phyloP scores from a whole-genome alignment of 2,797 vertebrate genomes.

The Lophura swinhoii region DNA sequence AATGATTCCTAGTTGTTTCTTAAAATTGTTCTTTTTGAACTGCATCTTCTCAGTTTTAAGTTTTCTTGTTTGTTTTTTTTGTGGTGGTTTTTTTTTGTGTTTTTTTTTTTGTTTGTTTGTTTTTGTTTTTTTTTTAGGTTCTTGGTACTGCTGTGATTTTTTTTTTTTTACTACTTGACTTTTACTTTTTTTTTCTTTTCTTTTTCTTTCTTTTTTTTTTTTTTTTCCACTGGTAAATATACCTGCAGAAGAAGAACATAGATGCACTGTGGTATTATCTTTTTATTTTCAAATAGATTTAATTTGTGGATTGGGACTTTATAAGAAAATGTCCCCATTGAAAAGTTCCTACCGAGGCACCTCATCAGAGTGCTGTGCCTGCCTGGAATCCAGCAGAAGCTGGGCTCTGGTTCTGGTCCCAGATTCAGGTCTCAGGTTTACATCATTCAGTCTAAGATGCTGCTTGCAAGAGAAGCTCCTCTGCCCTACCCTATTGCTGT shows the following conservation, averaged over 20 bases:
- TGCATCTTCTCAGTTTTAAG: neutral
- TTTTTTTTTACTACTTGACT: neutral
- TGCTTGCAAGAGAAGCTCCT: accelerated
- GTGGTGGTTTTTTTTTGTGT: neutral
- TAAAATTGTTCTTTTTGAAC: neutral
- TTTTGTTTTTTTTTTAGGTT: neutral
- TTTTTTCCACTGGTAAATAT: neutral
- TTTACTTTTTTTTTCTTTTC: neutral
- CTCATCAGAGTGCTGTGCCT: neutral
- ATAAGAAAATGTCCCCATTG: neutral
- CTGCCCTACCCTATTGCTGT: neutral
- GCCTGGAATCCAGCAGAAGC: neutral
- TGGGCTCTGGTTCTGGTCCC: neutral
- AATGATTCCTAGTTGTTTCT: neutral
- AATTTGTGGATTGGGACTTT: neutral
- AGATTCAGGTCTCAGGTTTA: neutral
- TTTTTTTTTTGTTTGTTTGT: neutral
- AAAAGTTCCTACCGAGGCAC: neutral
- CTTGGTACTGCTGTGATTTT: neutral
- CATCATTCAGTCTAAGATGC: neutral
- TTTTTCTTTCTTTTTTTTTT: neutral
- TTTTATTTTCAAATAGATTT: neutral
- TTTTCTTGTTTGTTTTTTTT: too few relatives aligned
- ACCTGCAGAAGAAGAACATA: neutral
- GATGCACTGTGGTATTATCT: neutral